Percentiles rank a stretch among this genome's conserved stretches.
These are phyloP conservation scores for Micronycteris hirsuta DNA, from an alignment of 2,113 vertebrate genomes.

Conservation along the genomic window DNA sequence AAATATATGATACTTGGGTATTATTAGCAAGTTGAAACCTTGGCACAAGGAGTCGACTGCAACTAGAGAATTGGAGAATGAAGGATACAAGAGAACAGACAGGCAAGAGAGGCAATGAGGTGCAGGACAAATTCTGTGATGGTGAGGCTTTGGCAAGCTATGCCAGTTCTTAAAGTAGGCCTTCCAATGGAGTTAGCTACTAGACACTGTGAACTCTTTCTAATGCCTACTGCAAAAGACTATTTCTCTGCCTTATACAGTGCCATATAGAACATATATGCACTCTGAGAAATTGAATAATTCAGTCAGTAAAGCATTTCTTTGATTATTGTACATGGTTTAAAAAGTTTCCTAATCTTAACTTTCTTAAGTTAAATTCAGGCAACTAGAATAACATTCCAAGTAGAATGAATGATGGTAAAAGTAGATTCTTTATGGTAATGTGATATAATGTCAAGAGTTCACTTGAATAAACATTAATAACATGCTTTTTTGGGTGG, in stretches of 20 bases:
- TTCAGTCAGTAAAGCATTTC: background rate
- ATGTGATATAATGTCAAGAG: background rate
- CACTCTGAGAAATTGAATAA: background rate
- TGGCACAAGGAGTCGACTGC: background rate
- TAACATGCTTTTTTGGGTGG: background rate
- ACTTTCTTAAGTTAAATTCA: background rate
- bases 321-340: background rate
- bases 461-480: background rate
- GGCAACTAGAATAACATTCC: background rate
- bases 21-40: background rate
- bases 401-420: background rate
- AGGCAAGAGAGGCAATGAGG: background rate
- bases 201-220: background rate
- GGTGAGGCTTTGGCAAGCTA: background rate
- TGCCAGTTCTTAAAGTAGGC: background rate
- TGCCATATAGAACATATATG: background rate
- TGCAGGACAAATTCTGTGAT: background rate
- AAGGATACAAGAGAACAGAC: constrained; percentile 20
- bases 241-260: background rate
- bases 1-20: background rate
- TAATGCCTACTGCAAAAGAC: background rate
- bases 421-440: background rate
- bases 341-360: background rate
- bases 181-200: background rate
- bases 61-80: background rate